Percentiles rank a stretch among this genome's conserved stretches.
phyloP scores from a whole-genome alignment of 2,888 invertebrate species.

The Syrista parreyssii region DNA sequence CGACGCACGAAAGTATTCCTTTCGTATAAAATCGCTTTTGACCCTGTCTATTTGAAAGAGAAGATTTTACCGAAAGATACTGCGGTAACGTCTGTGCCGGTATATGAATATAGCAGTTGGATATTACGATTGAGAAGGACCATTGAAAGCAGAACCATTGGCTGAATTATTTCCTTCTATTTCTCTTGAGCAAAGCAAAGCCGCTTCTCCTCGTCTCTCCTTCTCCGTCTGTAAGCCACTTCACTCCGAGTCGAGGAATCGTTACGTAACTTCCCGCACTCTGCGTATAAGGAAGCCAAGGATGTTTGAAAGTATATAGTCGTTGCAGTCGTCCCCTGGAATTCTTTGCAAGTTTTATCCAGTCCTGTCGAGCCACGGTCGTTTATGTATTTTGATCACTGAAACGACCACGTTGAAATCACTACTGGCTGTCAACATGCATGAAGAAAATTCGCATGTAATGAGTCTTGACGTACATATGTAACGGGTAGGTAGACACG shows the following conservation, averaged over 20 bases:
- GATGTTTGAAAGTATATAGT: constrained; percentile 61
- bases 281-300: constrained; percentile 62
- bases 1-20: neutral
- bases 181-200: neutral
- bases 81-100: neutral
- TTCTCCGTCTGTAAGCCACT: neutral
- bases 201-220: neutral
- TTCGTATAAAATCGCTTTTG: neutral
- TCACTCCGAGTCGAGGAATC: neutral
- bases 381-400: neutral
- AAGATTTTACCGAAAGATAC: neutral
- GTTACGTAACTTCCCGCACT: constrained; percentile 57
- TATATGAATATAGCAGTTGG: neutral
- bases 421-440: neutral
- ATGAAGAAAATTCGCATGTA: neutral
- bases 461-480: neutral
- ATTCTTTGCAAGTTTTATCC: constrained; percentile 44
- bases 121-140: neutral
- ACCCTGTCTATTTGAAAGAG: neutral
- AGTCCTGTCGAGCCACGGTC: constrained; percentile 14
- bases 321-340: constrained; percentile 47
- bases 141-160: neutral
- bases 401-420: neutral
- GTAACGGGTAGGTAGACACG: neutral
- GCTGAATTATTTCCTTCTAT: neutral